A percentile compares a stretch with the other conserved stretches of the same genome.
These are phyloP conservation scores for Drosophila eugracilis DNA, from an alignment of 1,140 invertebrate species.

Conservation along the genomic window DNA sequence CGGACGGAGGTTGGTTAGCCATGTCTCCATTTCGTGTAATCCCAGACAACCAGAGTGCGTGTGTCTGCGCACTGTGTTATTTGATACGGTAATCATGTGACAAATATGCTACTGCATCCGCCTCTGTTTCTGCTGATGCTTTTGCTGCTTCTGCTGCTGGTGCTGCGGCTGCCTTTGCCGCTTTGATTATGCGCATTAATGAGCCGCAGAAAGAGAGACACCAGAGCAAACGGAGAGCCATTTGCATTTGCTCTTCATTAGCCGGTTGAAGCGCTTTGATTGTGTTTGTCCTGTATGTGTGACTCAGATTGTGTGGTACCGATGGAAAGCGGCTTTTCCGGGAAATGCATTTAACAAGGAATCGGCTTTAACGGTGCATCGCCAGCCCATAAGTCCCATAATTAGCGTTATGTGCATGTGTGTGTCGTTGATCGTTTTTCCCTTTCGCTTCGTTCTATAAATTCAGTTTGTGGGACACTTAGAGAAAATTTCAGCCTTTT, in stretches of 20 bases:
- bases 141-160: constrained; percentile 7
- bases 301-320: constrained; percentile 7
- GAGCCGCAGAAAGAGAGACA: constrained; percentile 38
- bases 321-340: constrained; percentile 61
- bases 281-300: constrained; percentile 54
- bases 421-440: not conserved
- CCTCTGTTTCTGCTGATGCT: constrained; percentile 16
- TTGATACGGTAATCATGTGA: constrained; percentile 79
- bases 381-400: constrained; percentile 49
- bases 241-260: constrained; percentile 79
- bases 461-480: constrained; percentile 28
- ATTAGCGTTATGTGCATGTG: constrained; percentile 50
- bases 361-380: constrained; percentile 46
- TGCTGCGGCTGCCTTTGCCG: constrained; percentile 32
- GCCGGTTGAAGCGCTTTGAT: constrained; percentile 54
- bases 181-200: constrained; percentile 80
- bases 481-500: not conserved
- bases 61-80: constrained; percentile 52
- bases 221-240: constrained; percentile 11
- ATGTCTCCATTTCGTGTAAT: constrained; percentile 53
- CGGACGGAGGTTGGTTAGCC: constrained; percentile 13
- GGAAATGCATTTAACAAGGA: constrained; percentile 63
- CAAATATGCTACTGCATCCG: constrained; percentile 63
- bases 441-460: constrained; percentile 23
- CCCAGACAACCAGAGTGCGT: constrained; percentile 7